Conservation (phyloP, 2,888 invertebrate species). For the Galerucella calmariensis region DNA sequence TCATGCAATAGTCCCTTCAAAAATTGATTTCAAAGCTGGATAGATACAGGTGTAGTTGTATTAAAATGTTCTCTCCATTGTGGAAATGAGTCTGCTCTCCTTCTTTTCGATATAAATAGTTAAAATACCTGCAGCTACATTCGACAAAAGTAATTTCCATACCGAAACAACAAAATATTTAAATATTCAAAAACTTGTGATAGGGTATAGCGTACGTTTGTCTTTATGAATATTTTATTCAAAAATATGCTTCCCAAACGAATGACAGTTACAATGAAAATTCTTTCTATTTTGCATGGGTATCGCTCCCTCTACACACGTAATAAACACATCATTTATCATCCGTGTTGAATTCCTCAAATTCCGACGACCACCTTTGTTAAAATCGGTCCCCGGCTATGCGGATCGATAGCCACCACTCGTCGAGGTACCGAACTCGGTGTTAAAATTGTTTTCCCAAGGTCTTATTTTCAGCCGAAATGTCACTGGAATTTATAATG, state of each 20-base stretch:
- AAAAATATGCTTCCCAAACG: conserved; percentile 1
- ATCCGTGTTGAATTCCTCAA: conserved; percentile 19
- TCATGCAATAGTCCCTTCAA: too few species aligned
- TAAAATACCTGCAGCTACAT: conserved; percentile 8
- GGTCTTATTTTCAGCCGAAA: neutral
- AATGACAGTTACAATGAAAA: conserved; percentile 26
- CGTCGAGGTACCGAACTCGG: conserved; percentile 5
- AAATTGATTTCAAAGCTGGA: too few species aligned
- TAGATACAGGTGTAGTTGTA: neutral
- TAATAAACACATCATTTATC: conserved; percentile 31
- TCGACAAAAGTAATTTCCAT: conserved; percentile 15
- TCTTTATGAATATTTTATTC: conserved; percentile 21
- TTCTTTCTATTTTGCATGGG: conserved; percentile 23
- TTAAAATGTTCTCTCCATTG: neutral
- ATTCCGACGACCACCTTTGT: conserved; percentile 25
- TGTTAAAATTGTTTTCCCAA: conserved; percentile 12
- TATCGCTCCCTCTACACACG: conserved; percentile 23
- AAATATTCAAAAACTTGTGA: conserved; percentile 12
- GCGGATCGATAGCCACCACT: conserved; percentile 18
- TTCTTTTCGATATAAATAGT: conserved; percentile 1
- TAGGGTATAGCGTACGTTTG: neutral
- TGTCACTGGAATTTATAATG: conserved; percentile 15
- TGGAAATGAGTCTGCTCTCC: neutral
- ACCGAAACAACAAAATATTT: conserved; percentile 11
- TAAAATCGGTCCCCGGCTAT: conserved; percentile 5